Percentiles rank a stretch among this genome's conserved stretches.
phyloP scores from a whole-genome alignment of 2,797 vertebrate species.

The Austrolebias charrua region DNA sequence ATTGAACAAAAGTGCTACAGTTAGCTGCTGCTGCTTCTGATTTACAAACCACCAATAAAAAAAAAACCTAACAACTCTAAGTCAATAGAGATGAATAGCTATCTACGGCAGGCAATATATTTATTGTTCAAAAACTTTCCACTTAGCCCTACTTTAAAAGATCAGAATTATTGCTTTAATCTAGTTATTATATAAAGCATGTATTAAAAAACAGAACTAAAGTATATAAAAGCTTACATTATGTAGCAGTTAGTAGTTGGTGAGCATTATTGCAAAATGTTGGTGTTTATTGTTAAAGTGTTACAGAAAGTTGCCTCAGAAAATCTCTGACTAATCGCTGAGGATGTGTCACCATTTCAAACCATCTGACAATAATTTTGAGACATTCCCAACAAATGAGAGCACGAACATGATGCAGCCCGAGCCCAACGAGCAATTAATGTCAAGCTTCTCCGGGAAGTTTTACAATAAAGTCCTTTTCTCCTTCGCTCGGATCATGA shows the following conservation, averaged over 20 bases:
- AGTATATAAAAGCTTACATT: too few species aligned
- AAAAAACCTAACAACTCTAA: too few species aligned
- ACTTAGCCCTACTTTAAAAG: too few species aligned
- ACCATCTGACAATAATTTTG: conserved; percentile 59
- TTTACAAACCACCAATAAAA: too few species aligned
- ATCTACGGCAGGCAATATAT: too few species aligned
- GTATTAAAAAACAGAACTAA: too few species aligned
- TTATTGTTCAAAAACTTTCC: too few species aligned
- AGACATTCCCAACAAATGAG: conserved; percentile 56
- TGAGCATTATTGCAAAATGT: not conserved
- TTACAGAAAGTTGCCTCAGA: conserved; percentile 56
- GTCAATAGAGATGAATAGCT: too few species aligned
- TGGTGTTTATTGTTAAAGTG: conserved; percentile 10
- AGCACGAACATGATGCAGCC: conserved; percentile 4
- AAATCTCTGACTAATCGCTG: conserved; percentile 27
- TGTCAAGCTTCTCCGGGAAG: conserved; percentile 24
- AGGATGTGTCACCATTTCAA: conserved; percentile 29
- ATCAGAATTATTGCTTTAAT: too few species aligned
- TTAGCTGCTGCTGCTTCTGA: too few species aligned
- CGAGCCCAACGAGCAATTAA: conserved; percentile 22
- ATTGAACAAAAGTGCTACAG: too few species aligned
- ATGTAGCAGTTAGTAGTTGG: not conserved
- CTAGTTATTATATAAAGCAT: too few species aligned
- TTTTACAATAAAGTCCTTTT: not conserved
- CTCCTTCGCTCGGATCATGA: conserved; percentile 34